A percentile compares a stretch with the other conserved stretches of the same genome.
Evolutionary conservation across 1,140 invertebrate genomes (phyloP).

Genomic region (Pogonognathellus flavescens): DNA sequence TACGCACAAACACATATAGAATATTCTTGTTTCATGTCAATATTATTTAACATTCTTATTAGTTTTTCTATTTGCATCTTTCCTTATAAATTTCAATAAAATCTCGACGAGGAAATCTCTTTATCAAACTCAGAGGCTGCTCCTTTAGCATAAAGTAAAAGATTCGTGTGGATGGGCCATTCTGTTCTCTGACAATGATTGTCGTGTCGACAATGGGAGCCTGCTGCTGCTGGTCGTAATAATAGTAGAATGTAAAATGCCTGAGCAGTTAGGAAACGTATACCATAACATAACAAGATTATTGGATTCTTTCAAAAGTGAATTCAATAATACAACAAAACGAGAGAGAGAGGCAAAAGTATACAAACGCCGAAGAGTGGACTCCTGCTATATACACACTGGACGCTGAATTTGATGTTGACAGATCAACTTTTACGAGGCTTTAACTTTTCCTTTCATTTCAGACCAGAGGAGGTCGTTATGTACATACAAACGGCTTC

Average conservation of each 20-base stretch:
- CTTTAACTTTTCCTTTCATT: conserved; percentile 38
- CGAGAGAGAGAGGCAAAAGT: too few species aligned
- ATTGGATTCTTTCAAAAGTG: too few species aligned
- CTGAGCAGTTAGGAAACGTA: too few species aligned
- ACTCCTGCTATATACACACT: too few species aligned
- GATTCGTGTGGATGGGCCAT: not conserved
- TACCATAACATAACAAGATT: too few species aligned
- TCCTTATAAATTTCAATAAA: not conserved
- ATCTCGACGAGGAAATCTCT: not conserved
- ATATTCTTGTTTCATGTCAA: too few species aligned
- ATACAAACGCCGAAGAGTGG: too few species aligned
- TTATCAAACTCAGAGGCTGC: not conserved
- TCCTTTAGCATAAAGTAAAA: not conserved
- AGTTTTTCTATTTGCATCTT: not conserved
- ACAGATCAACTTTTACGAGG: conserved; percentile 36
- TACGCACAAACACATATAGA: too few species aligned
- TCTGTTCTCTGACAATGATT: conserved; percentile 8
- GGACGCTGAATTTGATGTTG: not conserved
- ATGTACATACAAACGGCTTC: conserved; percentile 17
- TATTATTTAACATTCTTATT: too few species aligned
- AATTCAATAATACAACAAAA: too few species aligned
- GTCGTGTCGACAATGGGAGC: not conserved
- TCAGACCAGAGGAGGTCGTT: not conserved
- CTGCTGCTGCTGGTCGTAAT: not conserved
- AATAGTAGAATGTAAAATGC: too few species aligned